Evolutionary conservation across 2,888 invertebrate species (phyloP).

Genomic region (Gasteruption jaculator): DNA sequence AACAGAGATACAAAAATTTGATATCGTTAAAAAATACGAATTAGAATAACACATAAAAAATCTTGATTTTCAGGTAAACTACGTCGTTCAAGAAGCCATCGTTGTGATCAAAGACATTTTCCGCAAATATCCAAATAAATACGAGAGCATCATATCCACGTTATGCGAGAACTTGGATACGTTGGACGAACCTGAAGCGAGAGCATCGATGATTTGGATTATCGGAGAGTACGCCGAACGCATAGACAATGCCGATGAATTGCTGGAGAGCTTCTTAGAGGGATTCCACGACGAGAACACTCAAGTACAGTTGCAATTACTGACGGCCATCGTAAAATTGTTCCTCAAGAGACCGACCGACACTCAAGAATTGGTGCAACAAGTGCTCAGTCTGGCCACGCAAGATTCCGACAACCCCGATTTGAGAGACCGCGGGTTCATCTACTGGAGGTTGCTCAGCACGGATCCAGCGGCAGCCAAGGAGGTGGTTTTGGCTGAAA

Average conservation of each 20-base stretch:
- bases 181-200: slow-evolving; percentile 96
- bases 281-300: slow-evolving; percentile 97
- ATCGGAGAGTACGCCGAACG: slow-evolving; percentile 98
- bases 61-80: slow-evolving; percentile 65
- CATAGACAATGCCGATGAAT: slow-evolving; percentile 98
- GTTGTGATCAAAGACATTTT: slow-evolving; percentile 99
- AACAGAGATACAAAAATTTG: background rate
- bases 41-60: too few relatives aligned
- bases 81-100: slow-evolving; percentile 99
- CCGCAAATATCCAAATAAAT: slow-evolving; percentile 98
- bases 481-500: slow-evolving; percentile 97
- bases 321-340: slow-evolving; percentile 97
- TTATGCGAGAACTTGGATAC: slow-evolving; percentile 98
- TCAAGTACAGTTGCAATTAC: slow-evolving; percentile 91
- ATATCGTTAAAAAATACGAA: background rate
- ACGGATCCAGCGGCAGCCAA: slow-evolving; percentile 99
- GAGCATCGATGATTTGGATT: slow-evolving; percentile 96
- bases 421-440: slow-evolving; percentile 95
- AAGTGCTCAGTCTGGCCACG: slow-evolving; percentile 83
- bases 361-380: slow-evolving; percentile 97
- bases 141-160: slow-evolving; percentile 98
- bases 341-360: slow-evolving; percentile 97
- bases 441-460: slow-evolving; percentile 97
- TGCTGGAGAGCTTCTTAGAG: slow-evolving; percentile 96
- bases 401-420: slow-evolving; percentile 98